Conservation (phyloP, 2,888 invertebrate species). For the Eurytoma californica region DNA sequence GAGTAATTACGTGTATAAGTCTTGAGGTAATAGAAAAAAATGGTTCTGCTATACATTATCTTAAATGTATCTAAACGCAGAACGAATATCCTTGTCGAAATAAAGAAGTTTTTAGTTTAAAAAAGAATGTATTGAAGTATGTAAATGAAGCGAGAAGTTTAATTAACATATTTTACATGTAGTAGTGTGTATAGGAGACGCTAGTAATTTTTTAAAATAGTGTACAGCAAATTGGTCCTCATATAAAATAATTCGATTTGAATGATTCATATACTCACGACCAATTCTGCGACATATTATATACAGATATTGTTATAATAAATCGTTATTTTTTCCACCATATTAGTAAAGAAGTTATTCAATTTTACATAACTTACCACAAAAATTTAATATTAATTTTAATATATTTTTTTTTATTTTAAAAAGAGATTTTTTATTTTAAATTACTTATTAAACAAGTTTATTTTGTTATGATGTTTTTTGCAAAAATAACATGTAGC, state of each 20-base stretch:
- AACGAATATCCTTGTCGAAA: conserved; percentile 10
- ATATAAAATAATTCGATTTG: conserved; percentile 18
- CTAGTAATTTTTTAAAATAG: conserved; percentile 33
- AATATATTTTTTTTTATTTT: no score
- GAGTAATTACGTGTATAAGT: conserved; percentile 8
- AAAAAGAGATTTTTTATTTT: no score
- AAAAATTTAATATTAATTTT: no score
- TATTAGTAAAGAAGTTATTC: neutral
- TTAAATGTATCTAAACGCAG: conserved; percentile 27
- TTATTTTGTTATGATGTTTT: no score
- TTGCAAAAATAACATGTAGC: no score
- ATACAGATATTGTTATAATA: conserved; percentile 46
- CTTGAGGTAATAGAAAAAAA: neutral
- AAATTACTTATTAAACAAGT: no score
- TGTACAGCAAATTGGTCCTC: conserved; percentile 40
- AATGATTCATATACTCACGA: conserved; percentile 44
- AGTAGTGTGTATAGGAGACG: conserved; percentile 27
- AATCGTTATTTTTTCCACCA: conserved; percentile 47
- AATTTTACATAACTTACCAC: neutral
- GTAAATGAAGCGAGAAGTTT: conserved; percentile 12
- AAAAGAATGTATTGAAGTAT: conserved; percentile 6
- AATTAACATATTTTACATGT: conserved; percentile 30
- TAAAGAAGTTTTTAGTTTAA: conserved; percentile 21
- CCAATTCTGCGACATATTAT: conserved; percentile 38
- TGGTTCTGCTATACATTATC: conserved; percentile 24